A percentile compares a stretch with the other conserved stretches of the same genome.
Evolutionary conservation across 2,113 vertebrate species (phyloP).

Genomic region (Seriola aureovittata): DNA sequence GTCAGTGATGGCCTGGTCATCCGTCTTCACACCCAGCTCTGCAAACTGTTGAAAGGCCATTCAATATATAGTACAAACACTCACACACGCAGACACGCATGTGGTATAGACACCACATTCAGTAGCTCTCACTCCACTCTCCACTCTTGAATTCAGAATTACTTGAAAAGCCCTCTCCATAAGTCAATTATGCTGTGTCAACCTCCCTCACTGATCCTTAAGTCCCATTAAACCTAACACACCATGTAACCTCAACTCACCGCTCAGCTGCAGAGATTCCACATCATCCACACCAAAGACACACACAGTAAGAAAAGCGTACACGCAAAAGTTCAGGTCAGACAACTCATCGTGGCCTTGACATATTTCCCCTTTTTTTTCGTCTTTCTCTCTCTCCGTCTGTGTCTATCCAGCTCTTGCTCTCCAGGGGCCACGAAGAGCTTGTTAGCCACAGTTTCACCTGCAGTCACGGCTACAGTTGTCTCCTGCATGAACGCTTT

Average conservation of each 20-base stretch:
- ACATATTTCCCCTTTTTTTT: neutral
- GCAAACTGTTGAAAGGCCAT: constrained; percentile 49
- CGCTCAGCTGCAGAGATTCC: constrained; percentile 44
- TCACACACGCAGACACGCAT: neutral
- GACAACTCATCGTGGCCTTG: constrained; percentile 4
- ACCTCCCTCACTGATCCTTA: constrained; percentile 47
- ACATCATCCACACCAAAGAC: constrained; percentile 45
- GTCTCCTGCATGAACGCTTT: constrained; percentile 24
- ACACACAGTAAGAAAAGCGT: constrained; percentile 7
- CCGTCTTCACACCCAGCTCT: constrained; percentile 31
- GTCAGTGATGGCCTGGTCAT: constrained; percentile 41
- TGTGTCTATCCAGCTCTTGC: neutral
- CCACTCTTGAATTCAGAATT: constrained; percentile 27
- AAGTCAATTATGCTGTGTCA: constrained; percentile 57
- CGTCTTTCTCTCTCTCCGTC: constrained; percentile 5
- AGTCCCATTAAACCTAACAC: constrained; percentile 59
- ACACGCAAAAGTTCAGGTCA: neutral
- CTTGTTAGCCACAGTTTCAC: constrained; percentile 53
- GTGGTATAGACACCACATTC: neutral
- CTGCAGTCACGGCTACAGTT: constrained; percentile 11
- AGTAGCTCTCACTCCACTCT: constrained; percentile 17
- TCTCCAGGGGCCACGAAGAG: neutral
- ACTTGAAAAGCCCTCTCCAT: constrained; percentile 22
- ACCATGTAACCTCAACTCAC: constrained; percentile 53
- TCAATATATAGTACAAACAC: constrained; percentile 6